Base-by-base conservation (phyloP, 2,888 invertebrate species). In the Calameuta filiformis region DNA sequence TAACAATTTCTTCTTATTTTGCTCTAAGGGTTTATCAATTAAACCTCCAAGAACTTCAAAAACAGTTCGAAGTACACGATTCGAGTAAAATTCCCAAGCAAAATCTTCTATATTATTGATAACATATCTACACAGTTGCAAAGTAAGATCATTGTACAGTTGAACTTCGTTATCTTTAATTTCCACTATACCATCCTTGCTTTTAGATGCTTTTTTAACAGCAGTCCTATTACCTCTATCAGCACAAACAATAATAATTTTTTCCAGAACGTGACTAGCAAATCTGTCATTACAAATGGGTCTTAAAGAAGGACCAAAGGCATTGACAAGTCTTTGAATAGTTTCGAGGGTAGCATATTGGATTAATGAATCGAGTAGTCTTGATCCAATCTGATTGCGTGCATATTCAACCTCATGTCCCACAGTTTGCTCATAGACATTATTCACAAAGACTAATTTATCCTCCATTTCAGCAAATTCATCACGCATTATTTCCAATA, bases 51-150 rank as follows among this genome's bases (percentile, higher is more conserved):
- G 91, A 85, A 94, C 94, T 88, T 94, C 94, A n/a, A 97, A 89
- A 1, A 94, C 94, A 12, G 95, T 94, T 75, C 97, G 93, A 82
- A 97, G 92, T 9, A 97, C 94, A 86, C 96, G 95, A 91, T 95
- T 97, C 0, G 95, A 96, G 83, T 95, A 96, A 0, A 92, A 92
- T 88, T 97, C 96, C 94, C 95, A 95, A 0, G 96, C 93, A 86
- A 96, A 97, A 87, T 97, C 97, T 89, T 97, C 97, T 79, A 97
- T 92, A 92, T 97, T 97, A 90, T 97, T 97, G 0, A 97, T 90
- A 34, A 95, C 92, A 90, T 96, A 97, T 92, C 94, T 96, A 79
- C 95, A 94, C 4, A 96, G 92, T 90, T 95, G 96, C 23, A 95
- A 81, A 1, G 95, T 94, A 89, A 96, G 96, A 15, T 94, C 92